Evolutionary conservation across 2,113 vertebrate species (phyloP), one percentile per base, ranked within the genome.

Genomic region (Zapus hudsonius): DNA sequence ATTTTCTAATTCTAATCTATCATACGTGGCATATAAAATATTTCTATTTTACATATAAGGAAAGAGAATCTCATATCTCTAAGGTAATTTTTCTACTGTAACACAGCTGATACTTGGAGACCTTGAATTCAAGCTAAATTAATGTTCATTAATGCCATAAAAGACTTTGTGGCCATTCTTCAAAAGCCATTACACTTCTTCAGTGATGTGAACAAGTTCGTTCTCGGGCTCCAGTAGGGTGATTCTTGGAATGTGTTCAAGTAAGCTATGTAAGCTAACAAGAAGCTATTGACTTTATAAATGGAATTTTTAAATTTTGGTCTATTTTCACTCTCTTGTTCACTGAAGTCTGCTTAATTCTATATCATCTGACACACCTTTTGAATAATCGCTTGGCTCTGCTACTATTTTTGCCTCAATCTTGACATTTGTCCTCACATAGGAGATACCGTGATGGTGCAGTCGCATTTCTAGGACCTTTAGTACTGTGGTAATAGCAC

Each of bases 241-340:
- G 23, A 83, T 27, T 25, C 87, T 92, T 47, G 87, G n/a, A 42
- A 70, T 64, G 23, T 57, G 13, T 52, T 79, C 22, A 61, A 84
- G 23, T 69, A 59, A 64, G 82, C 19, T 38, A 31, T n/a, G n/a
- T n/a, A n/a, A n/a, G n/a, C n/a, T n/a, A 84, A 16, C 3, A 59
- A 70, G n/a, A 92, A 36, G n/a, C 47, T 47, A 86, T 16, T 70
- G 42, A 17, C 22, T 85, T 27, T 36, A 72, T 31, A 20, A 9
- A 3, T 75, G 59, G 66, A 86, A 36, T 25, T 59, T 52, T 59
- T 69, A 74, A 80, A 20, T 33, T 29, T 42, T 33, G 47, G 42
- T 79, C 81, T 69, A 23, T 82, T 38, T 78, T 36, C 63, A 55
- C 91, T 92, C 40, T 76, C 33, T 84, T 89, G 33, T 79, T 78